A percentile compares a stretch with the other conserved stretches of the same genome.
These are phyloP conservation scores for Iphiclides podalirius DNA, from an alignment of 2,888 invertebrate species.

Conservation along the genomic window DNA sequence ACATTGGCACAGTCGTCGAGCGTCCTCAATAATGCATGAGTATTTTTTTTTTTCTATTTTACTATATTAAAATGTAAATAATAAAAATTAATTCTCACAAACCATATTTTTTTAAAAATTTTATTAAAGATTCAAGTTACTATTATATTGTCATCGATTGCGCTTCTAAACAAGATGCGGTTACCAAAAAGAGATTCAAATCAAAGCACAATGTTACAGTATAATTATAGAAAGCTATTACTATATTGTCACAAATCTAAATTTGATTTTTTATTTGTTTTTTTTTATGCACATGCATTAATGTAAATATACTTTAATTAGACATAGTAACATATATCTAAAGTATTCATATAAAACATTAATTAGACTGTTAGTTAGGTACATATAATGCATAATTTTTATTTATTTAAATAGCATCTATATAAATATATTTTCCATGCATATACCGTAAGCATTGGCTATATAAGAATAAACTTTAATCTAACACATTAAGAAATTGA, in stretches of 20 bases:
- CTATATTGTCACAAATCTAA: slow-evolving; percentile 59
- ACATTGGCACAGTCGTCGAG: not conserved
- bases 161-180: no score
- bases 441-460: slow-evolving; percentile 1
- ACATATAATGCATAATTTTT: not conserved
- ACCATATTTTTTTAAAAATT: slow-evolving; percentile 25
- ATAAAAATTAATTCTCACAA: no score
- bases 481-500: slow-evolving; percentile 1
- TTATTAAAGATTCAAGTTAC: slow-evolving; percentile 39
- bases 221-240: slow-evolving; percentile 16
- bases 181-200: slow-evolving; percentile 16
- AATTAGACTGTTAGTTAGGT: slow-evolving; percentile 6
- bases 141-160: slow-evolving; percentile 58
- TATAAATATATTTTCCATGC: slow-evolving; percentile 13
- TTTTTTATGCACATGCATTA: not conserved
- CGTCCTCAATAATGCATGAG: slow-evolving; percentile 1
- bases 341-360: slow-evolving; percentile 14
- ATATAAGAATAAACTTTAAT: slow-evolving; percentile 1
- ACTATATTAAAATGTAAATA: no score
- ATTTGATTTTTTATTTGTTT: slow-evolving; percentile 26
- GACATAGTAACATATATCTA: not conserved
- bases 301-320: not conserved
- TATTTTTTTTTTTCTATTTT: not conserved
- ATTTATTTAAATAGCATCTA: slow-evolving; percentile 10
- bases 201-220: slow-evolving; percentile 6